These are phyloP conservation scores for Drosophila auraria DNA, from an alignment of 1,140 invertebrate genomes.

Conservation along the genomic window DNA sequence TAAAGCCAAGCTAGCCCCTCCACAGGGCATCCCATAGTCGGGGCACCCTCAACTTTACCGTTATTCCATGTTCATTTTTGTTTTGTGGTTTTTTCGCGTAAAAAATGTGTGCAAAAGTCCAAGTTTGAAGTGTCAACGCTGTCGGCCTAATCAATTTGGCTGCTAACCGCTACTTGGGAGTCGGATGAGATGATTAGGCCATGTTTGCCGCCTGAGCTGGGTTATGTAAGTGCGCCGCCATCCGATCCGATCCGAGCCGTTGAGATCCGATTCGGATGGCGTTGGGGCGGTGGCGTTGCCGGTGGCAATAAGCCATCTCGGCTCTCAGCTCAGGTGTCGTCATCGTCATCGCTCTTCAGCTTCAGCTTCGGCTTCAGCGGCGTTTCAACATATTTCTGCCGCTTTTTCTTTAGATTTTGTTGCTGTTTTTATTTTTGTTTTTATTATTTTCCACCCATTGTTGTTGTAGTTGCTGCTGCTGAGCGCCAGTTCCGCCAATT, in stretches of 20 bases:
- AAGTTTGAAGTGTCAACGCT: constrained; percentile 71
- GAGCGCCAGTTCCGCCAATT: constrained; percentile 76
- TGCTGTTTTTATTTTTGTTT: constrained; percentile 20
- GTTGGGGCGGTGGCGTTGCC: constrained; percentile 55
- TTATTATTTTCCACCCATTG: constrained; percentile 35
- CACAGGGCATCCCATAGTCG: background rate
- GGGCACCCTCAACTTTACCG: background rate
- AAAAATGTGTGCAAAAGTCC: constrained; percentile 64
- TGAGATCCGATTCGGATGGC: constrained; percentile 38
- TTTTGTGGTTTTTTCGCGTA: constrained; percentile 21
- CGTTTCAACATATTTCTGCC: constrained; percentile 72
- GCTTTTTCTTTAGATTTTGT: constrained; percentile 36
- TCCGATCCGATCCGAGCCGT: constrained; percentile 62
- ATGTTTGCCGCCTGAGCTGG: constrained; percentile 62
- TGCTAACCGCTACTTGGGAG: constrained; percentile 51
- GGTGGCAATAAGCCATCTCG: constrained; percentile 71
- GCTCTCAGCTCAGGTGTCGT: constrained; percentile 62
- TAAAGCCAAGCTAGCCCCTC: fast-evolving
- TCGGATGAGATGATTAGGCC: constrained; percentile 74
- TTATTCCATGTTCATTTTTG: constrained; percentile 12
- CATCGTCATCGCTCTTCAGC: constrained; percentile 46
- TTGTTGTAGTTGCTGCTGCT: constrained; percentile 32
- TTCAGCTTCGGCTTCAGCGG: background rate
- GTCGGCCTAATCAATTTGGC: constrained; percentile 74
- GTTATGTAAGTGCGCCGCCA: constrained; percentile 72